A percentile compares a stretch with the other conserved stretches of the same genome.
Evolutionary conservation across 2,797 vertebrate species (phyloP).

Genomic region (Pterois miles): DNA sequence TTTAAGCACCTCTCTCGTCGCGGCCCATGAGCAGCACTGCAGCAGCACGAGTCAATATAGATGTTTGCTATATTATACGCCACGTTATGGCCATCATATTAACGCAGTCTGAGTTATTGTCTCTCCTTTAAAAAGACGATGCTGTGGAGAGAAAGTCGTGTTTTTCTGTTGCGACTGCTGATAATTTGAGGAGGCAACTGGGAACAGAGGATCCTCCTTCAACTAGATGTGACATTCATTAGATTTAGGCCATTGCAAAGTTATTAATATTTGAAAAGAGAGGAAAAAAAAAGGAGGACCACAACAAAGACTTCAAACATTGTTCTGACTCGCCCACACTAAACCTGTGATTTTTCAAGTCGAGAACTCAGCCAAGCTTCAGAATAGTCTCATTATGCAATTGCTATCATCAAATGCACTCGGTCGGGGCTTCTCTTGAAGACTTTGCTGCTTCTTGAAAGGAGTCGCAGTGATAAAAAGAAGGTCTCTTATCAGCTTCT

Average conservation of each 20-base stretch:
- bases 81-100: constrained; percentile 9
- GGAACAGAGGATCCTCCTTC: constrained; percentile 1
- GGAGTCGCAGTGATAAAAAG: constrained; percentile 30
- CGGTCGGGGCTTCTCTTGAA: constrained; percentile 48
- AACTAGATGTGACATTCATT: constrained; percentile 43
- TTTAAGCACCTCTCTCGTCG: constrained; percentile 53
- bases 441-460: constrained; percentile 64
- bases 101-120: constrained; percentile 23
- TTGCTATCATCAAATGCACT: constrained; percentile 58
- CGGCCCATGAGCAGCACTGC: constrained; percentile 19
- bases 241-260: constrained; percentile 42
- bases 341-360: constrained; percentile 60
- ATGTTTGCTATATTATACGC: constrained; percentile 14
- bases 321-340: constrained; percentile 56
- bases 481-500: constrained; percentile 50
- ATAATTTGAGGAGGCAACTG: neutral
- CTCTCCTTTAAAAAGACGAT: constrained; percentile 5
- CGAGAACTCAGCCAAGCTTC: constrained; percentile 44
- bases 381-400: constrained; percentile 61
- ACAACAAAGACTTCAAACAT: constrained; percentile 65
- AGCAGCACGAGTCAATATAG: constrained; percentile 37
- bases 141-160: neutral
- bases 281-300: constrained; percentile 21
- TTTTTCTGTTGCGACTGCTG: neutral
- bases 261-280: constrained; percentile 58